A percentile compares a stretch with the other conserved stretches of the same genome.
These are phyloP conservation scores for Montipora sp. DNA, from an alignment of 64 coral and sea anemone genomes.

Conservation along the genomic window DNA sequence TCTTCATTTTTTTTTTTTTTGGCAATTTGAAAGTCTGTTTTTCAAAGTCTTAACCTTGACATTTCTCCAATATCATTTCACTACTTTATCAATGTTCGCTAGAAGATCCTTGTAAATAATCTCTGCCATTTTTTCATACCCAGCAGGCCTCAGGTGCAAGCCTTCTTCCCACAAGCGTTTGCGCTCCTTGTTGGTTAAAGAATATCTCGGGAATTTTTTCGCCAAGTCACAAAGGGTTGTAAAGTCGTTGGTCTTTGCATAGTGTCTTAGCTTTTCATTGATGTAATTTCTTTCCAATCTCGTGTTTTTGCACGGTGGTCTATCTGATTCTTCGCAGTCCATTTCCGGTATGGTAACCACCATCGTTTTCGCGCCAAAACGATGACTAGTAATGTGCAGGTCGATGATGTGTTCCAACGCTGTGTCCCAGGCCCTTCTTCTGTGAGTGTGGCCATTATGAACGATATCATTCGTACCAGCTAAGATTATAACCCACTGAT, in stretches of 20 bases:
- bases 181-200: conserved; percentile 49
- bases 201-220: conserved; percentile 64
- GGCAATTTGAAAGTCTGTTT: too few species aligned
- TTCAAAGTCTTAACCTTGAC: too few species aligned
- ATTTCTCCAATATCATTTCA: too few species aligned
- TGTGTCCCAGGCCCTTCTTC: conserved; percentile 70
- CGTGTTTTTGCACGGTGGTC: conserved; percentile 36
- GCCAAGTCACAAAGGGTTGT: conserved; percentile 85
- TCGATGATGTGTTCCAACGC: conserved; percentile 80
- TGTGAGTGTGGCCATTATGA: conserved; percentile 42
- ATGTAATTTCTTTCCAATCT: conserved; percentile 74
- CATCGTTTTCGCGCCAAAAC: conserved; percentile 72
- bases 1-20: too few species aligned
- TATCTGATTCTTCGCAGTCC: conserved; percentile 73
- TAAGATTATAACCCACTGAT: conserved; percentile 88
- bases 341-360: conserved; percentile 91
- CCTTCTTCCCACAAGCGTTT: conserved; percentile 82
- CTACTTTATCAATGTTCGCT: background rate
- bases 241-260: conserved; percentile 56
- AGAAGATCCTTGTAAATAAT: conserved; percentile 66
- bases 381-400: conserved; percentile 75
- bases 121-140: conserved; percentile 92
- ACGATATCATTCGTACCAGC: conserved; percentile 96
- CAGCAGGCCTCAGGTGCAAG: conserved; percentile 83
- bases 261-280: conserved; percentile 75